Conservation (phyloP, 1,140 invertebrate species). For the Heliothis subflexa region DNA sequence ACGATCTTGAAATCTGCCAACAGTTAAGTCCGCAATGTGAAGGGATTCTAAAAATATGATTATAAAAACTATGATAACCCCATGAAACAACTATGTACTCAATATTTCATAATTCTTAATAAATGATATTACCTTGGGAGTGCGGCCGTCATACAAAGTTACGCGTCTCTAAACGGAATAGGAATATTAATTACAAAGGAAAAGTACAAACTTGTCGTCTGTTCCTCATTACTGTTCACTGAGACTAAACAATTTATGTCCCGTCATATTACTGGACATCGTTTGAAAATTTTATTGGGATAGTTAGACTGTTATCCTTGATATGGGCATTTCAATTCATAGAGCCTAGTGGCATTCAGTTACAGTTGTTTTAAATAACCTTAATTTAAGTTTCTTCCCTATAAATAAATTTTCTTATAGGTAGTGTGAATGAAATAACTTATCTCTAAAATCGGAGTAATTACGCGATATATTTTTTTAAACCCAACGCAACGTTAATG, state of each 20-base stretch:
- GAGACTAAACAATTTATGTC: conserved; percentile 6
- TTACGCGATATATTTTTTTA: no score
- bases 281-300: neutral
- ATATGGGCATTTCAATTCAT: no score
- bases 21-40: no score
- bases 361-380: no score
- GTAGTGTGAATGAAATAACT: no score
- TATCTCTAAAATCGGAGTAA: no score
- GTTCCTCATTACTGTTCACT: conserved; percentile 1
- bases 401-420: no score
- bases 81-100: neutral
- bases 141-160: conserved; percentile 22
- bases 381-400: no score
- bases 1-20: no score
- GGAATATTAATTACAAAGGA: conserved; percentile 50
- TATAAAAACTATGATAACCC: neutral
- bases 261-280: conserved; percentile 8
- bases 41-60: neutral
- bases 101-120: conserved; percentile 32
- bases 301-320: neutral
- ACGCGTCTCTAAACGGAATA: conserved; percentile 30
- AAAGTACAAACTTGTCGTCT: conserved; percentile 29
- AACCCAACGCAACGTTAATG: no score
- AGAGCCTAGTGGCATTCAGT: no score
- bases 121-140: conserved; percentile 33